Evolutionary conservation across 2,113 vertebrate genomes (phyloP).

Genomic region (Mus spicilegus): DNA sequence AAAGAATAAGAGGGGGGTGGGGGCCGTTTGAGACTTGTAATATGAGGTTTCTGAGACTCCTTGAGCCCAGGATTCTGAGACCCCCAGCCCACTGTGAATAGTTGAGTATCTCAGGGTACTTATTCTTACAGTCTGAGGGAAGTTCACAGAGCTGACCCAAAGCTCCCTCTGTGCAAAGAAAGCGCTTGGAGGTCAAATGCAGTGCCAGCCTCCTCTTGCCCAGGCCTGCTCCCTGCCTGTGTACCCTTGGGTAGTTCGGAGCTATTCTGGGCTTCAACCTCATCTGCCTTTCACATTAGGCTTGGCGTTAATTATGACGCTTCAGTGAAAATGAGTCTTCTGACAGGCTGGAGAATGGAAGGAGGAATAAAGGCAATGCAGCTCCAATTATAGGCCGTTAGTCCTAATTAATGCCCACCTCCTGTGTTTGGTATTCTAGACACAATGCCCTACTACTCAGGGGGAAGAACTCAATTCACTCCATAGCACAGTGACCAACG

Average conservation of each 20-base stretch:
- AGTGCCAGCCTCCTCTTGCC: background rate
- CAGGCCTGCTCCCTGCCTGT: constrained; percentile 1
- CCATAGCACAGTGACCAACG: constrained; percentile 8
- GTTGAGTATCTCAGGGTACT: background rate
- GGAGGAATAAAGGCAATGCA: constrained; percentile 78
- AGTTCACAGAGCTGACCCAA: background rate
- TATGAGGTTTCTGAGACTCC: background rate
- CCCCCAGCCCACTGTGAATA: background rate
- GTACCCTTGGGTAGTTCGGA: constrained; percentile 52
- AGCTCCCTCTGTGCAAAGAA: constrained; percentile 36
- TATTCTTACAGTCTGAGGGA: background rate
- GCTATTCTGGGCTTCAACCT: constrained; percentile 65
- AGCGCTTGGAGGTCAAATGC: constrained; percentile 57
- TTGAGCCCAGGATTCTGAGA: background rate
- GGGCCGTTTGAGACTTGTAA: background rate
- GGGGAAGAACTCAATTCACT: constrained; percentile 31
- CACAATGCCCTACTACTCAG: constrained; percentile 42
- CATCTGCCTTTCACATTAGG: constrained; percentile 66
- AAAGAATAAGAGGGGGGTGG: background rate
- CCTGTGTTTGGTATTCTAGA: constrained; percentile 45
- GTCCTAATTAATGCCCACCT: constrained; percentile 77
- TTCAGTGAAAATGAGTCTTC: constrained; percentile 73
- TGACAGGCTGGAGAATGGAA: constrained; percentile 76
- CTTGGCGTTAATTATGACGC: constrained; percentile 44
- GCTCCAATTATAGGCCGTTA: constrained; percentile 77